Percentiles rank a stretch among this genome's conserved stretches.
Conservation (phyloP, 2,797 vertebrate genomes). For the Gymnoscopelus microlampas region DNA sequence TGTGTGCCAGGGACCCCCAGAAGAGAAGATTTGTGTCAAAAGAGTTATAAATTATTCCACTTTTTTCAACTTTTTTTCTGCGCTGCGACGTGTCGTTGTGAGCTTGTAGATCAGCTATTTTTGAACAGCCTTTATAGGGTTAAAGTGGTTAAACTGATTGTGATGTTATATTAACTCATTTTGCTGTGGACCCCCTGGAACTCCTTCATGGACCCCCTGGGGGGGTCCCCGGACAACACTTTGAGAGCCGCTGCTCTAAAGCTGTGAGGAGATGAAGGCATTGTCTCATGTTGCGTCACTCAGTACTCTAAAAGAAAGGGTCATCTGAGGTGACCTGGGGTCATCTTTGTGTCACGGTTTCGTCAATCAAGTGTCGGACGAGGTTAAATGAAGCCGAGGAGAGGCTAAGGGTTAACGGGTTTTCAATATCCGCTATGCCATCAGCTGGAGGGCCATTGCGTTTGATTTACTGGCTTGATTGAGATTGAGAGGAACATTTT, state of each 20-base stretch:
- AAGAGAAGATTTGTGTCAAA: too few species aligned
- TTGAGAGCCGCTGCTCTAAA: neutral
- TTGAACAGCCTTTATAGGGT: too few species aligned
- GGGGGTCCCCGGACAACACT: too few species aligned
- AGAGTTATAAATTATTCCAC: too few species aligned
- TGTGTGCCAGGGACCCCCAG: too few species aligned
- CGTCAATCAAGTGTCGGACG: conserved; percentile 41
- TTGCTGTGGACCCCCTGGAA: too few species aligned
- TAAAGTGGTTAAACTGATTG: too few species aligned
- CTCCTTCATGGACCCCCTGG: too few species aligned
- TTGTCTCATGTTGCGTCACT: conserved; percentile 43
- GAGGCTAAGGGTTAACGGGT: conserved; percentile 56
- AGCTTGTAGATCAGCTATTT: too few species aligned
- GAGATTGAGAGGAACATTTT: neutral
- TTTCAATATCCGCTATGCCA: conserved; percentile 55
- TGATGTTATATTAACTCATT: too few species aligned
- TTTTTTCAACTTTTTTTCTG: too few species aligned
- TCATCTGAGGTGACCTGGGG: conserved; percentile 42
- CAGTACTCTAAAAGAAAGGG: conserved; percentile 38
- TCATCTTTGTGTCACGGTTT: conserved; percentile 35
- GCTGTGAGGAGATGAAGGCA: conserved; percentile 7
- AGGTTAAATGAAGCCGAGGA: conserved; percentile 33
- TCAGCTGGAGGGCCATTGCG: conserved; percentile 33
- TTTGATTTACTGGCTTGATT: conserved; percentile 7
- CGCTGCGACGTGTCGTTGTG: too few species aligned